These are phyloP conservation scores for Drosophila carrolli DNA, from an alignment of 1,140 invertebrate species.

Conservation along the genomic window DNA sequence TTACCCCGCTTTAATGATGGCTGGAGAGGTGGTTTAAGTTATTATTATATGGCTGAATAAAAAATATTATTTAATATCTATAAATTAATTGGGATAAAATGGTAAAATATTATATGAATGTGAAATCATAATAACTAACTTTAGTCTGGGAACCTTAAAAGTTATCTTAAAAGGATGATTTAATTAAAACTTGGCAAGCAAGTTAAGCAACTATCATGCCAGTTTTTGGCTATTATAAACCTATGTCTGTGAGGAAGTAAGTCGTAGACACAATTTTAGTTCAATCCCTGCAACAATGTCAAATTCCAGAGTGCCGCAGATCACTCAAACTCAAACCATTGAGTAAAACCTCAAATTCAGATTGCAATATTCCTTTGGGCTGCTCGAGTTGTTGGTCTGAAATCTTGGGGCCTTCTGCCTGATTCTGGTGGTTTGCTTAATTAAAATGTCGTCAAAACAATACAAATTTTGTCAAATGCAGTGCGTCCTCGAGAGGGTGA, in stretches of 20 bases:
- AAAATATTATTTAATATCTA: no score
- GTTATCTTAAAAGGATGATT: background rate
- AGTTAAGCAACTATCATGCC: no score
- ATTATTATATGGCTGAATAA: no score
- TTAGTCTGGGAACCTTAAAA: no score
- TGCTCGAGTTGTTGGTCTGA: slow-evolving; percentile 7
- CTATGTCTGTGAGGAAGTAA: background rate
- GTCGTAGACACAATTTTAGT: background rate
- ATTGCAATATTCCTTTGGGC: slow-evolving; percentile 29
- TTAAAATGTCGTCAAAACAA: slow-evolving; percentile 74
- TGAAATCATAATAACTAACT: no score
- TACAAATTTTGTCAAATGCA: slow-evolving; percentile 65
- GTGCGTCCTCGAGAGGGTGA: slow-evolving; percentile 10
- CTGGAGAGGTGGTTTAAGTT: no score
- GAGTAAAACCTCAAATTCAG: slow-evolving; percentile 27
- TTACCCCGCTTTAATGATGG: background rate
- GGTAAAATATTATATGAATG: no score
- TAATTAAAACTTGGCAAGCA: background rate
- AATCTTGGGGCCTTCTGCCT: slow-evolving; percentile 6
- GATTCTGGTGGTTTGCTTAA: slow-evolving; percentile 59
- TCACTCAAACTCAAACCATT: slow-evolving; percentile 10
- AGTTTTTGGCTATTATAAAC: background rate
- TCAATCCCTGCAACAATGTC: background rate
- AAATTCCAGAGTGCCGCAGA: slow-evolving; percentile 2
- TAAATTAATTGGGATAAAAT: no score